Conservation (phyloP, 2,888 invertebrate species). For the Eucriotettix oculatus region DNA sequence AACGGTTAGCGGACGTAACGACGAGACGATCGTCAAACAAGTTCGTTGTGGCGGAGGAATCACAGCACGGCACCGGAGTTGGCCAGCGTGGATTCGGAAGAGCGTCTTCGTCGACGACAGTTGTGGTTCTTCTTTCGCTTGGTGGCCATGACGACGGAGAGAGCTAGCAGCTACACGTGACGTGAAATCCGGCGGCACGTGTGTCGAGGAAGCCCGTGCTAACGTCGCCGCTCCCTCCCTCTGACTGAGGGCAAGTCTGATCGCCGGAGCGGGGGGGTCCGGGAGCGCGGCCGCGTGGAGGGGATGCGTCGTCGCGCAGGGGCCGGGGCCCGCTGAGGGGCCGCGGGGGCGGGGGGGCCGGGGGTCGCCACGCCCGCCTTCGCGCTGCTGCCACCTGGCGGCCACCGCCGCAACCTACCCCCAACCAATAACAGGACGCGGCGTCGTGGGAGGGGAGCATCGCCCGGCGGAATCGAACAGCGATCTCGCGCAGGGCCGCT, state of each 20-base stretch:
- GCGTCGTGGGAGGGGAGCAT: conserved; percentile 13
- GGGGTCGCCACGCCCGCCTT: background rate
- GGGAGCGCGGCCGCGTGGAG: conserved; percentile 21
- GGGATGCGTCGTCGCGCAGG: conserved; percentile 9
- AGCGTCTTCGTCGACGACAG: background rate
- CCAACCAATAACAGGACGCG: background rate
- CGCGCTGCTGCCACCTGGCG: background rate
- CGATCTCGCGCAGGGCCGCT: background rate
- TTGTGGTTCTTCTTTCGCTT: background rate
- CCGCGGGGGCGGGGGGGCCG: background rate
- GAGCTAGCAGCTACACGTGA: background rate
- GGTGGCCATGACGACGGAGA: background rate
- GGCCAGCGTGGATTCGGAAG: background rate
- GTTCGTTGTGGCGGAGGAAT: no score
- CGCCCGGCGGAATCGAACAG: conserved; percentile 12
- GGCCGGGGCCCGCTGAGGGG: background rate
- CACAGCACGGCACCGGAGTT: background rate
- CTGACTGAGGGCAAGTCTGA: conserved; percentile 15
- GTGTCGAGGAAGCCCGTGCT: conserved; percentile 1
- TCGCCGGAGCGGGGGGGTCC: conserved; percentile 17
- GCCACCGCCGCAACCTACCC: background rate
- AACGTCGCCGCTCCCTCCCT: conserved; percentile 7
- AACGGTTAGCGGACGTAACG: no score
- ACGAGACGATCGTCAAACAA: no score
- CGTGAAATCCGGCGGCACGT: background rate